These are phyloP conservation scores for Aegithalos caudatus DNA, from an alignment of 2,113 vertebrate genomes.

Conservation along the genomic window DNA sequence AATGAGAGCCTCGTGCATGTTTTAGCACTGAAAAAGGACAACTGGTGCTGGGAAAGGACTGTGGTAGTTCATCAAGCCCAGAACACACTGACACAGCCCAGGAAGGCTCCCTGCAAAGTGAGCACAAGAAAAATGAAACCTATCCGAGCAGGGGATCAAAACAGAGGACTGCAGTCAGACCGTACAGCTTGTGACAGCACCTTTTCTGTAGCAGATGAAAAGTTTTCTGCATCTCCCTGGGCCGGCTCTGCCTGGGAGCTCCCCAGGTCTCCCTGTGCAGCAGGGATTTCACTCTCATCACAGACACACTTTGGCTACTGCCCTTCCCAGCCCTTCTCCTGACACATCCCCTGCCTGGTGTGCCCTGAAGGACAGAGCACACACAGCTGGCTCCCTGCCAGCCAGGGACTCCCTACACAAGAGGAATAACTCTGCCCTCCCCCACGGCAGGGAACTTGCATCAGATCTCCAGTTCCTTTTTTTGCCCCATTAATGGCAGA, in stretches of 20 bases:
- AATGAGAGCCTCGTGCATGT: neutral
- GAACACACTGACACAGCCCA: neutral
- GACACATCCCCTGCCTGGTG: accelerated
- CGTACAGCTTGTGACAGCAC: neutral
- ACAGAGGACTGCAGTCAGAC: neutral
- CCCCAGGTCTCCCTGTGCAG: neutral
- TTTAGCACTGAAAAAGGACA: neutral
- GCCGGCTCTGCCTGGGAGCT: accelerated
- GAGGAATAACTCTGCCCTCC: neutral
- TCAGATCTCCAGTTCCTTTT: neutral
- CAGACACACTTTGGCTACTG: neutral
- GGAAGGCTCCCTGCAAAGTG: neutral
- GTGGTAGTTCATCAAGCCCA: neutral
- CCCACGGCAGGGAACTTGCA: neutral
- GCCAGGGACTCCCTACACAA: neutral
- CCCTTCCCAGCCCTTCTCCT: neutral
- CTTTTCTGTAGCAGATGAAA: neutral
- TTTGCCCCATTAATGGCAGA: neutral
- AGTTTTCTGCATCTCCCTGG: neutral
- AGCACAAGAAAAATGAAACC: neutral
- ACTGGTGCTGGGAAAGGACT: neutral
- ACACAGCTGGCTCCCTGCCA: neutral
- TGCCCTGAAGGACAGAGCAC: neutral
- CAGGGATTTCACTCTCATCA: neutral
- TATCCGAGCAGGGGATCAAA: neutral